Evolutionary conservation across 2,888 invertebrate species (phyloP), one percentile per base, ranked within the genome.

Genomic region (Oligia latruncula): DNA sequence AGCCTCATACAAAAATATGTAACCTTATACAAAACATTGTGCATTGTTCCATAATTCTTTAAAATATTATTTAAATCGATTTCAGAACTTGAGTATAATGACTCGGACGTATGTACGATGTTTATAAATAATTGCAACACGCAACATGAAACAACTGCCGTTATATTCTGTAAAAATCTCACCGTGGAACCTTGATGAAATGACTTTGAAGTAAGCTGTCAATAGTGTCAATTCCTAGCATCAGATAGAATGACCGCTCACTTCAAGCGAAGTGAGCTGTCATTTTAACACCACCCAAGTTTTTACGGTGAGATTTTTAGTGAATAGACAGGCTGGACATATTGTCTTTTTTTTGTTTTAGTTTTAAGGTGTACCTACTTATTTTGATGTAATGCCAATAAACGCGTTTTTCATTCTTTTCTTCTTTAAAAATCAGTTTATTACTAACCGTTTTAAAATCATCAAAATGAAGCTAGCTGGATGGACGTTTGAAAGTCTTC

Each of bases 401-500:
- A 29, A 29, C 29, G 29, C 1, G 1, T 29, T 29, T 29, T 29
- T 29, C 29, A 1, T 29, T 1, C 29, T 29, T 29, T 29, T 29
- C 29, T 29, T 29, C 29, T 29, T 29, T 29, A 29, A 29, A 29
- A 29, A 29, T 29, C 29, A 29, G 29, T 29, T 29, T 29, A 29
- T 29, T 29, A 29, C n/a, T 23, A 4, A n/a, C 4, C 11, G 11
- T 20, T 75, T 76, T 75, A 62, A 58, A 75, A 17, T 6, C 52
- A 55, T 40, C 23, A 9, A 52, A 46, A 35, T 55, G 9, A n/a
- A n/a, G 1, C 1, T 55, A 58, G 4, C 6, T 43, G 20, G 2
- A 43, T 6, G n/a, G 9, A n/a, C 29, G 60, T 49, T 49, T 29
- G 17, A 78, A 84, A 78, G 66, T 75, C 66, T 62, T 71, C 20